phyloP scores from a whole-genome alignment of 2,113 vertebrate genomes.

The Egretta garzetta region DNA sequence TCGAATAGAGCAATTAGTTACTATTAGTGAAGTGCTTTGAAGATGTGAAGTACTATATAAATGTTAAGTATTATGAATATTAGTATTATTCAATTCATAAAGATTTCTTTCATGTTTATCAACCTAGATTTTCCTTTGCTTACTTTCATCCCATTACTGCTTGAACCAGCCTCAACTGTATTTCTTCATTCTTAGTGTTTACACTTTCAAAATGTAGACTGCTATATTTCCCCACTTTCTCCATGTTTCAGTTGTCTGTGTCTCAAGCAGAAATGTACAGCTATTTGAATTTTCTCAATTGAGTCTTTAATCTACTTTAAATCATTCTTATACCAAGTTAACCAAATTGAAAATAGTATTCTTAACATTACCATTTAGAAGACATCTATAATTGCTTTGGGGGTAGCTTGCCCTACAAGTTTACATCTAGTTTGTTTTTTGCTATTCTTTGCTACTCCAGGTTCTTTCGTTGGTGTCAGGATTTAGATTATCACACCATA shows the following conservation, averaged over 20 bases:
- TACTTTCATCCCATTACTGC: conserved; percentile 21
- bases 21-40: conserved; percentile 52
- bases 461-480: not conserved
- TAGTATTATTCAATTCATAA: conserved; percentile 26
- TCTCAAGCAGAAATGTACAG: not conserved
- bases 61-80: conserved; percentile 55
- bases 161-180: not conserved
- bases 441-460: not conserved
- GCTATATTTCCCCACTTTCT: not conserved
- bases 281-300: conserved; percentile 14
- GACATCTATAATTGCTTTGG: not conserved
- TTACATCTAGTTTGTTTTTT: not conserved
- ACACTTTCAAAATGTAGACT: not conserved
- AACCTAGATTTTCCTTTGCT: conserved; percentile 19
- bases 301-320: conserved; percentile 10
- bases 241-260: not conserved
- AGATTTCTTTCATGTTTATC: conserved; percentile 50
- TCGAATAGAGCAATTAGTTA: conserved; percentile 57
- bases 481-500: not conserved
- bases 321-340: not conserved
- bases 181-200: not conserved
- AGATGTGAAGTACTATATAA: conserved; percentile 53
- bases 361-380: not conserved
- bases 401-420: not conserved
- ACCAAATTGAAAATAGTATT: not conserved